These are phyloP conservation scores for Notoglanidium macrostoma DNA, from an alignment of 2,797 vertebrate species.

Conservation along the genomic window DNA sequence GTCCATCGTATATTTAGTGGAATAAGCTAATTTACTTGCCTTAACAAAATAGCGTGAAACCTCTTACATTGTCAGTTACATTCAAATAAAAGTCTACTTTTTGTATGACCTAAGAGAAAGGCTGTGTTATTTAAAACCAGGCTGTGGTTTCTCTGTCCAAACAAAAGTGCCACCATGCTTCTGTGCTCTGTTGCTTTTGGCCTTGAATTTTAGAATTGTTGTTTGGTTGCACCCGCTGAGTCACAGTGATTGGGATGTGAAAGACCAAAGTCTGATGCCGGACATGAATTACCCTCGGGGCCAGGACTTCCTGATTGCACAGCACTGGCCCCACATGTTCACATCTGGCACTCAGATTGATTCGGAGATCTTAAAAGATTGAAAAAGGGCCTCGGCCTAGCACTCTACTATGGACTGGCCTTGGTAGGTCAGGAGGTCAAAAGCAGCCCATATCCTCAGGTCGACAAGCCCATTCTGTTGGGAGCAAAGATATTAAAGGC, in stretches of 20 bases:
- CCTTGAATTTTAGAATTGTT: slow-evolving; percentile 33
- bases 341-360: slow-evolving; percentile 67
- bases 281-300: slow-evolving; percentile 72
- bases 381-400: slow-evolving; percentile 64
- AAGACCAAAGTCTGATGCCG: slow-evolving; percentile 54
- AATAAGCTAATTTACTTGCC: background rate
- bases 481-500: slow-evolving; percentile 68
- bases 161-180: background rate
- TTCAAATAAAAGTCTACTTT: background rate
- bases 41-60: too few relatives aligned
- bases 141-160: background rate
- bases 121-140: background rate
- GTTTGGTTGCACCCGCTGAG: slow-evolving; percentile 25
- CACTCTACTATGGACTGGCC: slow-evolving; percentile 68
- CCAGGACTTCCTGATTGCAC: slow-evolving; percentile 55
- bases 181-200: background rate
- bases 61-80: background rate
- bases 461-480: slow-evolving; percentile 50
- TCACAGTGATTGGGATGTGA: slow-evolving; percentile 32
- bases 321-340: slow-evolving; percentile 46
- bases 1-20: background rate
- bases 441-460: slow-evolving; percentile 63
- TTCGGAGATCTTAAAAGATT: slow-evolving; percentile 75
- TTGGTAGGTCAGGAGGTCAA: slow-evolving; percentile 58
- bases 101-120: background rate